Evolutionary conservation across 2,113 vertebrate species (phyloP).

Genomic region (Excalfactoria chinensis): DNA sequence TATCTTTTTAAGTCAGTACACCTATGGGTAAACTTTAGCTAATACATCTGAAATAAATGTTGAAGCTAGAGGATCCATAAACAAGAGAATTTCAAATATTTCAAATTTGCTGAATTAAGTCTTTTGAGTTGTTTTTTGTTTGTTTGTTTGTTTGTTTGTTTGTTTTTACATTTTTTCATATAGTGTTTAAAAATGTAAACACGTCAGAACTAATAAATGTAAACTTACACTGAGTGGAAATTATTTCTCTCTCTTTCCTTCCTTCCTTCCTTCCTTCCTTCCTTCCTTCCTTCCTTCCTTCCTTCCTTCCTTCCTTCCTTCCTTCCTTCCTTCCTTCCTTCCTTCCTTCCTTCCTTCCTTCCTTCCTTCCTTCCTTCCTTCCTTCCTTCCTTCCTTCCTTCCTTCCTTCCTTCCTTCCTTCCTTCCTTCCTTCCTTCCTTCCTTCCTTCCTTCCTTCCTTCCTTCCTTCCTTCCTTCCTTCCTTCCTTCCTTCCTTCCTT

Average conservation of each 20-base stretch:
- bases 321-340: rapidly evolving
- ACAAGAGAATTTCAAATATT: neutral
- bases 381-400: too few relatives aligned
- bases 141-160: too few relatives aligned
- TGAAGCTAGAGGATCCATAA: neutral
- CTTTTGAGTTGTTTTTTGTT: too few relatives aligned
- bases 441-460: too few relatives aligned
- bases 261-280: too few relatives aligned
- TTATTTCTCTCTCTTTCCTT: rapidly evolving
- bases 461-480: too few relatives aligned
- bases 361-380: too few relatives aligned
- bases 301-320: too few relatives aligned
- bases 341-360: rapidly evolving
- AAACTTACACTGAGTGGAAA: neutral
- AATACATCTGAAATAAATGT: neutral
- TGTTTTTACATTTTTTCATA: neutral
- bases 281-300: too few relatives aligned
- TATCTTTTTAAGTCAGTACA: neutral
- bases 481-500: rapidly evolving
- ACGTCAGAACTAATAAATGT: neutral
- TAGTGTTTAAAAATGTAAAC: neutral
- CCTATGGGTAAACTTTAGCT: neutral
- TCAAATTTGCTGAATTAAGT: neutral
- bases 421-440: rapidly evolving
- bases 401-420: rapidly evolving